phyloP scores from a whole-genome alignment of 2,797 vertebrate species.

The Neostethus bicornis region DNA sequence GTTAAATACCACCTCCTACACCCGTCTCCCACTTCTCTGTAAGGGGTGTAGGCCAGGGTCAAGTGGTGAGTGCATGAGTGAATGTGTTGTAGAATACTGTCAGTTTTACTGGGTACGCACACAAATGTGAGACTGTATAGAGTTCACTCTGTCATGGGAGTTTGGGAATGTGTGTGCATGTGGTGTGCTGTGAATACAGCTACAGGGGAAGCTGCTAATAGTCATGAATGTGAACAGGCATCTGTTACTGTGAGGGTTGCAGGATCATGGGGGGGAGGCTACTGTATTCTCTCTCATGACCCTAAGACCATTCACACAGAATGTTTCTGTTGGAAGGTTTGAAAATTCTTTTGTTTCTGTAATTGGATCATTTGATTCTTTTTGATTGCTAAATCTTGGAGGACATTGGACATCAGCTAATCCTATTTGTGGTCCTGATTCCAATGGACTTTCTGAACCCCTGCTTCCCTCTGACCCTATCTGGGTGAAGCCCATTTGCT shows the following conservation, averaged over 20 bases:
- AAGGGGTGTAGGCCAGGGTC: slow-evolving; percentile 47
- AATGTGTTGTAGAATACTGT: slow-evolving; percentile 28
- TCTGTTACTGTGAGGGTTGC: slow-evolving; percentile 37
- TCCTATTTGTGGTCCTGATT: no score
- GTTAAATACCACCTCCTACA: slow-evolving; percentile 66
- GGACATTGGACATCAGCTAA: no score
- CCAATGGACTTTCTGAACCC: no score
- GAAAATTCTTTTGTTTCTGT: no score
- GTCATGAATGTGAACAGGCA: slow-evolving; percentile 33
- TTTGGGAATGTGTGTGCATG: slow-evolving; percentile 1
- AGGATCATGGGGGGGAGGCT: slow-evolving; percentile 18
- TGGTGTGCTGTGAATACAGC: slow-evolving; percentile 1
- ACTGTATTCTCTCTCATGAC: slow-evolving; percentile 28
- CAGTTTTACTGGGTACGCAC: slow-evolving; percentile 25
- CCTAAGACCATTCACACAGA: slow-evolving; percentile 1
- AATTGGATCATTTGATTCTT: no score
- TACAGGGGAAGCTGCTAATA: slow-evolving; percentile 22
- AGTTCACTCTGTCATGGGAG: slow-evolving; percentile 12
- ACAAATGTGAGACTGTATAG: slow-evolving; percentile 29
- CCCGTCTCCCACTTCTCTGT: slow-evolving; percentile 22
- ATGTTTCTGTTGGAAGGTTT: not conserved
- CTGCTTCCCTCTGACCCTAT: no score
- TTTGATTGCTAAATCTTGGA: no score
- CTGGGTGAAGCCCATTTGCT: no score
- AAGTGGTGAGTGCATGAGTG: slow-evolving; percentile 29